Conservation (phyloP, 2,888 invertebrate genomes). For the Coronaproctus castanopsis region DNA sequence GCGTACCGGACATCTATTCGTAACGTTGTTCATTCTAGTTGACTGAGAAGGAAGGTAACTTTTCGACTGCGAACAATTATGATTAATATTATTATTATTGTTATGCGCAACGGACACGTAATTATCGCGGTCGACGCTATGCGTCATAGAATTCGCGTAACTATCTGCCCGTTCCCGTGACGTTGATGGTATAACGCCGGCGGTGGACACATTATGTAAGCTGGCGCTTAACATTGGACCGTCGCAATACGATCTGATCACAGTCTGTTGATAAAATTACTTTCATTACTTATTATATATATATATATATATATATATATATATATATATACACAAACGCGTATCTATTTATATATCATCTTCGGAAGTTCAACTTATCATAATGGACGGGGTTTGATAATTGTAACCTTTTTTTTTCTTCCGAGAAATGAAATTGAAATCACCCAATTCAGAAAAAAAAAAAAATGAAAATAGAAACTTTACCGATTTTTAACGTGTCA, state of each 20-base stretch:
- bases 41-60: constrained; percentile 7
- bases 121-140: constrained; percentile 11
- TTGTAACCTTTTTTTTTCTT: too few relatives aligned
- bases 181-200: constrained; percentile 1
- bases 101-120: constrained; percentile 6
- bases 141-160: constrained; percentile 6
- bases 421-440: too few relatives aligned
- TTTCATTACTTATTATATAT: too few relatives aligned
- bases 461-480: too few relatives aligned
- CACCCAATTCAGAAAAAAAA: too few relatives aligned
- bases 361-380: too few relatives aligned
- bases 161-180: constrained; percentile 14
- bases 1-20: not conserved
- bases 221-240: constrained; percentile 27
- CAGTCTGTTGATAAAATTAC: too few relatives aligned
- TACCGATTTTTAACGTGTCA: too few relatives aligned
- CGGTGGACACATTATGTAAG: constrained; percentile 26
- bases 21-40: not conserved
- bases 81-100: not conserved
- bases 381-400: too few relatives aligned
- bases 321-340: too few relatives aligned
- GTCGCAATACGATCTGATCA: constrained; percentile 32
- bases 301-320: too few relatives aligned
- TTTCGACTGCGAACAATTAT: constrained; percentile 2
- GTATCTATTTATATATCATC: too few relatives aligned